A percentile compares a stretch with the other conserved stretches of the same genome.
Conservation (phyloP, 2,797 vertebrate genomes). For the Urosaurus nigricauda region DNA sequence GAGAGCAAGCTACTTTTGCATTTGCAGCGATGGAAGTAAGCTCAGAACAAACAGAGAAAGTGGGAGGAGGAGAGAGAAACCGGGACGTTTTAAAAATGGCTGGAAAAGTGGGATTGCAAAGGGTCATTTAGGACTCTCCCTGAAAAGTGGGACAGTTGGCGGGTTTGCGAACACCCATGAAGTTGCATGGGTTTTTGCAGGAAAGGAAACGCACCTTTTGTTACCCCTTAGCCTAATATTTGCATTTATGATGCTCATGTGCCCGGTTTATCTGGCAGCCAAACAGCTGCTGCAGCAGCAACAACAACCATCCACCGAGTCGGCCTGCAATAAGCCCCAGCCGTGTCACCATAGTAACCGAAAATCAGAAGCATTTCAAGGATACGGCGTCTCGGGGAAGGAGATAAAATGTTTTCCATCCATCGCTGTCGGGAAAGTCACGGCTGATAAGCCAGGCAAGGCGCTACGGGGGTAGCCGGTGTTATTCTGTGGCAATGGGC, state of each 20-base stretch:
- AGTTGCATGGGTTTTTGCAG: too few species aligned
- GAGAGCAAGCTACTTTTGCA: too few species aligned
- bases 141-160: too few species aligned
- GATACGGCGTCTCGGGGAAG: slow-evolving; percentile 76
- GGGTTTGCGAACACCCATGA: too few species aligned
- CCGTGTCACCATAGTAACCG: slow-evolving; percentile 82
- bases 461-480: slow-evolving; percentile 46
- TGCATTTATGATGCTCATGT: background rate
- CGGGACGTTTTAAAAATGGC: too few species aligned
- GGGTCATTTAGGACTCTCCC: too few species aligned
- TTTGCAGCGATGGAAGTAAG: too few species aligned
- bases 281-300: background rate
- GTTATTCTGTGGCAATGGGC: background rate
- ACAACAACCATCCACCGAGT: slow-evolving; percentile 34
- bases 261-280: background rate
- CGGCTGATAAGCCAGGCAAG: slow-evolving; percentile 73
- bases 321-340: slow-evolving; percentile 68
- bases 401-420: slow-evolving; percentile 84
- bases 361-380: slow-evolving; percentile 76
- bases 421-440: slow-evolving; percentile 80
- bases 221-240: background rate
- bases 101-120: too few species aligned
- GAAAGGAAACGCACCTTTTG: too few species aligned
- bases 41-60: too few species aligned
- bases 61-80: too few species aligned